Base-by-base conservation (phyloP, 2,888 invertebrate species). In the Andrena dorsata region DNA sequence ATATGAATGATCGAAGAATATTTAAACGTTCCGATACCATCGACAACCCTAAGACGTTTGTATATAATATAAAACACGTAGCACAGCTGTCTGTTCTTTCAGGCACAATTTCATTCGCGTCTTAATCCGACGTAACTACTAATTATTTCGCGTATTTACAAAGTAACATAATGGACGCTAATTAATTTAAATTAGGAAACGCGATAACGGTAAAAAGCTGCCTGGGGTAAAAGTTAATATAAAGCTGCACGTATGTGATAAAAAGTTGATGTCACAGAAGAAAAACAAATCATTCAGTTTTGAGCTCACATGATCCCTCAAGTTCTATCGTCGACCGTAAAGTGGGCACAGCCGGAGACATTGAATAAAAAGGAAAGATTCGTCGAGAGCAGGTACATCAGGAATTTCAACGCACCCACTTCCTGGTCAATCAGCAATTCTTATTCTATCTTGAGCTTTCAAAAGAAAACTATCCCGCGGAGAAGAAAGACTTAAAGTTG, bases 131-230 rank as follows among this genome's bases (percentile, higher is more conserved):
- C 53, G n/a, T 73, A 61, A 73, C 56, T 61, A 77, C 56, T 72
- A 76, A 56, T 51, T 71, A 63, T 68, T 47, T 66, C 61, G 70
- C 58, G 60, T 83, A 83, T 83, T 35, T 83, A 84, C 83, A 84
- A 58, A 71, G 58, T 53, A 78, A 75, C 63, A 68, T 66, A 72
- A 61, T 75, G 63, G 64, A 76, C 76, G 79, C 56, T 79, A 71
- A 30, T 79, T 83, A 66, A 71, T 84, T 76, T 84, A 79, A 79
- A 70, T 63, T 73, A 79, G 79, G 75, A 79, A 82, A 82, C 75
- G 76, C 53, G n/a, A 47, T 79, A 79, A 79, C 26, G 49, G 41
- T 76, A 78, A 82, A 41, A 75, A 85, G 77, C 81, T 85, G 76
- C 75, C 74, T 76, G 80, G 47, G 41, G 47, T 58, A 74, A 66